Conservation (phyloP, 2,113 vertebrate species). For the Alouatta palliata region DNA sequence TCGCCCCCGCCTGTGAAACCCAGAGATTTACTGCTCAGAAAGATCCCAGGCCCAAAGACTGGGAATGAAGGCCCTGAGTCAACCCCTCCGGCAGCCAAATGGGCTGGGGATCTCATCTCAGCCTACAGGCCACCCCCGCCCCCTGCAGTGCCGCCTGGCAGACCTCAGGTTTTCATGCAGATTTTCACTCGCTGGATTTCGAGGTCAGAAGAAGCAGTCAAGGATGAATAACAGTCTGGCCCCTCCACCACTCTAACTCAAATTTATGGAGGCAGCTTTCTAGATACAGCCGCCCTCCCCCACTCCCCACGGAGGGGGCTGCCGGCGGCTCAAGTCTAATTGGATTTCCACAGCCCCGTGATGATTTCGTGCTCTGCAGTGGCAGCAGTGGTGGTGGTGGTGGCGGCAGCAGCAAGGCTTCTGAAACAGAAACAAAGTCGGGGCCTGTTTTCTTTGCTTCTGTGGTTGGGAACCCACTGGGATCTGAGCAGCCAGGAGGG, state of each 20-base stretch:
- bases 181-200: background rate
- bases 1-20: background rate
- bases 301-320: background rate
- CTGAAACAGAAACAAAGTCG: conserved; percentile 41
- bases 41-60: background rate
- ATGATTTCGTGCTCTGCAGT: background rate
- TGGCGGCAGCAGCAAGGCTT: background rate
- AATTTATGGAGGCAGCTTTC: conserved; percentile 6
- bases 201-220: background rate
- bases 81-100: background rate
- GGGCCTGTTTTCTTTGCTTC: conserved; percentile 13
- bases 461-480: background rate
- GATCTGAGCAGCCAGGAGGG: background rate
- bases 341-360: background rate
- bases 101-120: background rate
- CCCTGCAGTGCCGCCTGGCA: background rate
- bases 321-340: background rate
- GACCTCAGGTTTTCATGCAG: background rate
- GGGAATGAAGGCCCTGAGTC: background rate
- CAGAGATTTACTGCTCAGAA: background rate
- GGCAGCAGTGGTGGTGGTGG: background rate
- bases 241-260: background rate
- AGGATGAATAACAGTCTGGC: background rate
- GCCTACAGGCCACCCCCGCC: background rate
- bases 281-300: background rate